Evolutionary conservation across 2,797 vertebrate genomes (phyloP).

Genomic region (Sorex maritimensis): DNA sequence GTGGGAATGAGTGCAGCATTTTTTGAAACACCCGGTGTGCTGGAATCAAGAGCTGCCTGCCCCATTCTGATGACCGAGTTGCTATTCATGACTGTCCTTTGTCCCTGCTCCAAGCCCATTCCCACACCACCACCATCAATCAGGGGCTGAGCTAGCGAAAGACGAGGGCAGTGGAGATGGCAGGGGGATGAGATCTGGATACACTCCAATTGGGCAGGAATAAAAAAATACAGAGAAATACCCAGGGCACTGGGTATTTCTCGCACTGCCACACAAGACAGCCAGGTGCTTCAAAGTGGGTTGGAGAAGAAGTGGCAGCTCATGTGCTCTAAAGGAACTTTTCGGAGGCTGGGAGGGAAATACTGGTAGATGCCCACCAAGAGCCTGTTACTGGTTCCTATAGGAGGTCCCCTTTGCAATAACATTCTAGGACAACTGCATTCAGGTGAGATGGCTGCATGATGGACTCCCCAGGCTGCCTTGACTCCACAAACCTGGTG

Average conservation of each 20-base stretch:
- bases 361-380: background rate
- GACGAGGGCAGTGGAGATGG: background rate
- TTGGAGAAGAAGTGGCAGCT: background rate
- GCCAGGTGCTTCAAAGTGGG: too few species aligned
- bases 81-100: background rate
- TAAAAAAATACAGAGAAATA: background rate
- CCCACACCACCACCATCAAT: background rate
- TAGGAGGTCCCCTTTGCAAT: too few species aligned
- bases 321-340: background rate
- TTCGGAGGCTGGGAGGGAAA: background rate
- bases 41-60: too few species aligned
- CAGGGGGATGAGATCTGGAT: background rate
- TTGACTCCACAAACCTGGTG: background rate
- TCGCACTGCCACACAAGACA: too few species aligned
- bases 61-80: background rate
- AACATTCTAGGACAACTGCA: background rate
- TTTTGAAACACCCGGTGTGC: too few species aligned
- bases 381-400: too few species aligned
- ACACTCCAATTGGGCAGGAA: background rate
- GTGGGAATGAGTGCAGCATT: background rate
- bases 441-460: background rate
- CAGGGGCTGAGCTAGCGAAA: background rate
- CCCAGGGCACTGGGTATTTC: too few species aligned
- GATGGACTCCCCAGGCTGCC: background rate
- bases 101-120: background rate